Evolutionary conservation across 2,797 vertebrate genomes (phyloP), one percentile per base, ranked within the genome.

Genomic region (Hylomyscus alleni): DNA sequence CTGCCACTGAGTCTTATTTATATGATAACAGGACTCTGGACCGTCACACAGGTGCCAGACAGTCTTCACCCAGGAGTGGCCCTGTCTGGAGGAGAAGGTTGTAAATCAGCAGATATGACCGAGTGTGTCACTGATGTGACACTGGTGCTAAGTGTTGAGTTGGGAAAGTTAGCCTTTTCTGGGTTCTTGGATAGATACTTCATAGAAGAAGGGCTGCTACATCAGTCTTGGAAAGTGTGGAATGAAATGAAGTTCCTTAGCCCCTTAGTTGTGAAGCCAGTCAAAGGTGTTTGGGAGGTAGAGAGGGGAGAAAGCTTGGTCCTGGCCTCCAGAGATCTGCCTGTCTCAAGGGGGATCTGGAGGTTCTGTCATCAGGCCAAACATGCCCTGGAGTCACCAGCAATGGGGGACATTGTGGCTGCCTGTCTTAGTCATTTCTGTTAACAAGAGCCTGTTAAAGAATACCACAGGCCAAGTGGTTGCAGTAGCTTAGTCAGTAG

Each of bases 371-470:
- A 62, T 22, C 7, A 54, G 29, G 17, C 52, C n/a, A 2, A 20
- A 52, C 26, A 1, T n/a, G 69, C 6, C 29, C 22, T 1, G 0
- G 3, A 6, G 47, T 19, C 1, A 9, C 20, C 3, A 1, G 31
- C 31, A 3, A 2, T 5, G 37, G 67, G 50, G 56, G 44, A n/a
- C 34, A 6, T 4, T 2, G 19, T n/a, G 50, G 90, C 24, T 52
- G 54, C 11, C 22, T 2, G 60, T 47, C 76, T 87, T 47, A 73
- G 15, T 89, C 52, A 44, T 60, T 52, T 60, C 40, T 84, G 52
- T 20, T 2, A 2, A n/a, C n/a, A n/a, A n/a, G n/a, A n/a, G n/a
- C n/a, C 22, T 47, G 7, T 31, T 44, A 81, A 6, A 58, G 44
- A 72, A 19, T 14, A 6, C 40, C 19, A 69, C 31, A 37, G 65